Base-by-base conservation (phyloP, 2,797 vertebrate genomes). In the Choloepus didactylus region DNA sequence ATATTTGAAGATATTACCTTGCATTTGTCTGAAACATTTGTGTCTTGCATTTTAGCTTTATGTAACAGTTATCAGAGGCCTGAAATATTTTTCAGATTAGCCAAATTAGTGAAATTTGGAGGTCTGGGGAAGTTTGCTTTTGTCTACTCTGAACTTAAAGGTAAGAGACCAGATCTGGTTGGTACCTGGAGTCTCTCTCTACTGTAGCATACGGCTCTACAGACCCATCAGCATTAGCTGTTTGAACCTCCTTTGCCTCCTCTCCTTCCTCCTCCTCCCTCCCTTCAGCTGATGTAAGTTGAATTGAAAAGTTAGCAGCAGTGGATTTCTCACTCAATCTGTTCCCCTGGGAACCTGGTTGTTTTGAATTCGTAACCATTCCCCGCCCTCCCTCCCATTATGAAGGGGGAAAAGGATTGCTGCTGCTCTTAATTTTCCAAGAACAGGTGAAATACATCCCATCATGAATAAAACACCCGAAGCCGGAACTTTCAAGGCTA, bases 381-480 rank as follows among this genome's bases (percentile, higher is more conserved):
- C 69, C 62, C 56, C 0, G 0, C 60, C 73, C 59, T 80, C 59
- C 6, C 3, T 62, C 69, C 64, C 54, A 12, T 70, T 69, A 46
- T 21, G 35, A 56, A 88, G 64, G 11, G n/a, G 23, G 59, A 35
- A 60, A 49, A 59, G 35, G n/a, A 27, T n/a, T 29, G n/a, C 72
- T 0, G 0, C 83, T 31, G 62, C 64, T 85, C 94, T 59, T 87
- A 49, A 89, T 95, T 89, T 83, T 87, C 76, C 4, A 29, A 23
- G 27, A 95, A 81, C 91, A 94, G 93, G 85, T 97, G 87, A 95
- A 87, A 94, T 64, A 31, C 49, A 59, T 75, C 72, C 87, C 79
- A 23, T 59, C 14, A 5, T 72, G 91, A 91, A 91, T 23, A 35
- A 86, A 96, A 75, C 73, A 88, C 46, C 87, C 62, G 16, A 18